Evolutionary conservation across 2,797 vertebrate genomes (phyloP).

Genomic region (Tragelaphus eurycerus): DNA sequence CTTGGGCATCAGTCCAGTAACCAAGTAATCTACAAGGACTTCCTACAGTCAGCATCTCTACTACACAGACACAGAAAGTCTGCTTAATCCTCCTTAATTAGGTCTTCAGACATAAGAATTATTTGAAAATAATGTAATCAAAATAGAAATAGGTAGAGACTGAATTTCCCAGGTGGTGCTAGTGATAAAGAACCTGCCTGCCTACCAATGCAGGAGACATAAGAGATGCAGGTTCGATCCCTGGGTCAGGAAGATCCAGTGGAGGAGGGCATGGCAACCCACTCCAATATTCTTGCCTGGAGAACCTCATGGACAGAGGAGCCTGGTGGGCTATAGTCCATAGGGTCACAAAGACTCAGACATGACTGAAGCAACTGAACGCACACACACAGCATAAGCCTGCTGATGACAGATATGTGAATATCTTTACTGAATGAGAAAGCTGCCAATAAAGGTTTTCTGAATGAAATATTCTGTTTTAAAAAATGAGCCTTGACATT

Average conservation of each 20-base stretch:
- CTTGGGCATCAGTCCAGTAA: not conserved
- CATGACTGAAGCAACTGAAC: not conserved
- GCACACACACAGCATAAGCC: not conserved
- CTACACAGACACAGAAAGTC: not conserved
- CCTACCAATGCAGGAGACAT: not conserved
- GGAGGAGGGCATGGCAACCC: not conserved
- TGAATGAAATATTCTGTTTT: not conserved
- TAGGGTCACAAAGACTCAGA: not conserved
- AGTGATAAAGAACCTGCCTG: not conserved
- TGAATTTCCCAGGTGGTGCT: not conserved
- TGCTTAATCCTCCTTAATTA: not conserved
- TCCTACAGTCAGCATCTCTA: not conserved
- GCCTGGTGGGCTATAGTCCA: not conserved
- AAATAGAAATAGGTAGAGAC: not conserved
- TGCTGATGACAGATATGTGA: not conserved
- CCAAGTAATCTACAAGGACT: not conserved
- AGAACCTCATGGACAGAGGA: not conserved
- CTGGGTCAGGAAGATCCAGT: not conserved
- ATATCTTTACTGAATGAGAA: not conserved
- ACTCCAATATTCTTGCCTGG: not conserved
- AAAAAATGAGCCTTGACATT: not conserved
- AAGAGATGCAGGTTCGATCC: not conserved
- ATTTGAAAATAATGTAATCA: constrained; percentile 28
- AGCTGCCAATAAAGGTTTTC: not conserved
- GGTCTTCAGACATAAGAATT: not conserved